Conservation (phyloP, 2,113 vertebrate genomes). For the Epinephelus fuscoguttatus region DNA sequence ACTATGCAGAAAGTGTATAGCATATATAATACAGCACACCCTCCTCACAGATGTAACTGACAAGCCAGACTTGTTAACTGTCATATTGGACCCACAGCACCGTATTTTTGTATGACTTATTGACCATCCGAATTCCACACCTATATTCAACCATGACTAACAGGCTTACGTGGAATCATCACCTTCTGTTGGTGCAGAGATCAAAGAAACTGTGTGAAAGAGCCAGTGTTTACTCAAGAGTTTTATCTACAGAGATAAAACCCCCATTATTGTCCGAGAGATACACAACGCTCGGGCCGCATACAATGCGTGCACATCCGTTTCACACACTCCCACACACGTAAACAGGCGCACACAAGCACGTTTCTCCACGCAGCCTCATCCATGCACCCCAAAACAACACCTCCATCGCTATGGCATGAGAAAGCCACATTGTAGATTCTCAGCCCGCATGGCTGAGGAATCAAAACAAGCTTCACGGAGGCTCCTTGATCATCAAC, state of each 20-base stretch:
- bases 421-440: slow-evolving; percentile 71
- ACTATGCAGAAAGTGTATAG: neutral
- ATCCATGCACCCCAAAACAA: slow-evolving; percentile 22
- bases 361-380: neutral
- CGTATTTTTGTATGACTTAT: slow-evolving; percentile 62
- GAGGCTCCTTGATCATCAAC: slow-evolving; percentile 38
- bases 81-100: slow-evolving; percentile 29
- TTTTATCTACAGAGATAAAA: slow-evolving; percentile 71
- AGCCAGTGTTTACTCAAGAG: slow-evolving; percentile 56
- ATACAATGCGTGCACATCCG: slow-evolving; percentile 50
- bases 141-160: slow-evolving; percentile 76
- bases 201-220: slow-evolving; percentile 72
- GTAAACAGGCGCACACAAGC: slow-evolving; percentile 20
- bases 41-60: neutral
- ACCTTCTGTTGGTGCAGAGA: slow-evolving; percentile 71
- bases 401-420: slow-evolving; percentile 28
- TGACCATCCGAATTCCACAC: slow-evolving; percentile 79
- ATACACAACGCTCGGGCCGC: slow-evolving; percentile 49
- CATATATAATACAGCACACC: neutral
- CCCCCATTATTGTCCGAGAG: slow-evolving; percentile 59
- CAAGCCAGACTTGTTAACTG: slow-evolving; percentile 20
- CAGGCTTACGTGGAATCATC: slow-evolving; percentile 76
- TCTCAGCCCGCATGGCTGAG: slow-evolving; percentile 59
- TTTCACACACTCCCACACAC: slow-evolving; percentile 44
- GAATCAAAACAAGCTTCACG: slow-evolving; percentile 67